These are phyloP conservation scores for silkworm (Bombyx mori) DNA, from an alignment of 1,140 invertebrate genomes.

Conservation along the genomic window DNA sequence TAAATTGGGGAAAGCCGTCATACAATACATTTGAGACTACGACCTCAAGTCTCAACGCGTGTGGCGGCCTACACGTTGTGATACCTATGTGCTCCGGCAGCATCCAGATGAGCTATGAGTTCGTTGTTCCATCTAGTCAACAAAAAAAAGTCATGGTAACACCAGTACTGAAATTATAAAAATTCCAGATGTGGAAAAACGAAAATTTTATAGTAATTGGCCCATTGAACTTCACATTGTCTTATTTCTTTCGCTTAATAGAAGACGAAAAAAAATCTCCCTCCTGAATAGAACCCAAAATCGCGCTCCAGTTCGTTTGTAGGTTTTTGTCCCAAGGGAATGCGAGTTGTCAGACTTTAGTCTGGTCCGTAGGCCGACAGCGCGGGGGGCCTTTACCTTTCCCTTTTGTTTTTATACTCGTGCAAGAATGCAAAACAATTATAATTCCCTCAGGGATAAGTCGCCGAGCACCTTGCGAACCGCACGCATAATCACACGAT, in stretches of 20 bases:
- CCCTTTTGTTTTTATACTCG: constrained; percentile 67
- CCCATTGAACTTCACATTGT: no score
- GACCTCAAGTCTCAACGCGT: no score
- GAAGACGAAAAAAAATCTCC: not conserved
- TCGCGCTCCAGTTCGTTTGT: constrained; percentile 47
- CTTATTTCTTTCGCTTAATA: not conserved
- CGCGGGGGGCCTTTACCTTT: constrained; percentile 50
- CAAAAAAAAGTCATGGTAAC: no score
- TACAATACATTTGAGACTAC: no score
- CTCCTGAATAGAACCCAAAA: constrained; percentile 13
- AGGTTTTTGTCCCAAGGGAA: constrained; percentile 63
- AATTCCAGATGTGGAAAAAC: no score
- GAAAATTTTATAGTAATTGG: not conserved
- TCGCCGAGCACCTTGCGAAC: constrained; percentile 46
- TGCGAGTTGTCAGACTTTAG: constrained; percentile 64
- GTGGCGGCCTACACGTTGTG: no score
- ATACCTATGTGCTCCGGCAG: no score
- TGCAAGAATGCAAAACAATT: constrained; percentile 71
- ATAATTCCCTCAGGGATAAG: constrained; percentile 65
- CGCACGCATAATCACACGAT: constrained; percentile 46
- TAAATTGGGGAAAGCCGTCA: no score
- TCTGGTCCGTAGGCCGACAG: constrained; percentile 50
- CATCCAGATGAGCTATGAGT: no score
- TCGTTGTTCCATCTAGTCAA: no score
- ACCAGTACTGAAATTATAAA: no score